A percentile compares a stretch with the other conserved stretches of the same genome.
These are phyloP conservation scores for Tuberolachnus salignus DNA, from an alignment of 2,888 invertebrate genomes.

Conservation along the genomic window DNA sequence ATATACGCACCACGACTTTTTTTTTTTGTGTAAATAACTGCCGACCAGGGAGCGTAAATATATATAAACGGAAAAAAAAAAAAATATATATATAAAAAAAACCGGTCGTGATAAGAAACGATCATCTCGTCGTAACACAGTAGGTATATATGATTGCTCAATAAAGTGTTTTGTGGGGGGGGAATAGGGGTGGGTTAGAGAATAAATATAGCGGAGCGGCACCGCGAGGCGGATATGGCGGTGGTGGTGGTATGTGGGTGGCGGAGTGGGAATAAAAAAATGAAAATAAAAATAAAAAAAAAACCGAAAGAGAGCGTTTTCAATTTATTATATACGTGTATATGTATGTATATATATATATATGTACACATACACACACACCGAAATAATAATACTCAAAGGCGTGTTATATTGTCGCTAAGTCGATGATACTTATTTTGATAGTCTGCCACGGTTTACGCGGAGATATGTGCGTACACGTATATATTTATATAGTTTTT, in stretches of 20 bases:
- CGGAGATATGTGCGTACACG: too few species aligned
- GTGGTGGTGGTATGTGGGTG: too few species aligned
- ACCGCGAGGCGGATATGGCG: too few species aligned
- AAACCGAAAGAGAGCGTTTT: slow-evolving; percentile 47
- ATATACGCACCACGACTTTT: background rate
- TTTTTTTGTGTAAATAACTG: too few species aligned
- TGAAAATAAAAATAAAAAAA: too few species aligned
- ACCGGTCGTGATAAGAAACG: slow-evolving; percentile 43
- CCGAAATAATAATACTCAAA: slow-evolving; percentile 51
- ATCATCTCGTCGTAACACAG: background rate
- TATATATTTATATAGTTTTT: too few species aligned
- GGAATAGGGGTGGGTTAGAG: slow-evolving; percentile 7
- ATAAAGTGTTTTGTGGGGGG: slow-evolving; percentile 29
- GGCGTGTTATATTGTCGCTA: slow-evolving; percentile 44
- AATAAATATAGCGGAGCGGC: slow-evolving; percentile 38
- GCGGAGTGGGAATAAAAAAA: background rate
- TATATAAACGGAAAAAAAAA: too few species aligned
- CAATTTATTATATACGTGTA: slow-evolving; percentile 42
- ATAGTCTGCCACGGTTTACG: slow-evolving; percentile 17
- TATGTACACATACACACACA: background rate
- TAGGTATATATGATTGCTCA: slow-evolving; percentile 29
- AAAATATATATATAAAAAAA: too few species aligned
- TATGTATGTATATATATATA: background rate
- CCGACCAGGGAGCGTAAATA: background rate
- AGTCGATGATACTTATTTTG: slow-evolving; percentile 55